Evolutionary conservation across 1,140 invertebrate genomes (phyloP), one percentile per base, ranked within the genome.

Genomic region (Drosophila pseudoananassae): DNA sequence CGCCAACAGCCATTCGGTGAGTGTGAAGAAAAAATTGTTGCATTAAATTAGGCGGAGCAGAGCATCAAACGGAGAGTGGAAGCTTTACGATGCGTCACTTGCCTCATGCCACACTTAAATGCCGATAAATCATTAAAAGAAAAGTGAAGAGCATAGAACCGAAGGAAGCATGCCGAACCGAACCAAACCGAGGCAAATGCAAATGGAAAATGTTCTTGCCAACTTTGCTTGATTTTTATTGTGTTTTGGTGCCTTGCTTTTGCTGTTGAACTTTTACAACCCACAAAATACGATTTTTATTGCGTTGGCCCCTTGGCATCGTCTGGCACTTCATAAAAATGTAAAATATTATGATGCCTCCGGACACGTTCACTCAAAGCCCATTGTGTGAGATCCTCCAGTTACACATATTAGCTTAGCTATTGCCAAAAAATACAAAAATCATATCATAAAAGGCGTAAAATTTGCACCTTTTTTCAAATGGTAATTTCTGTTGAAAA

Each of bases 241-340:
- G 36, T 12, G 10, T n/a, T 27, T 58, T 43, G 17, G 75, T 52
- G 53, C 33, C 33, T 36, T 36, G 15, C 43, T 15, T 29, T 23
- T 46, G 7, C 51, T 47, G 63, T 23, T 69, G 71, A 83, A 73
- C 72, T 88, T 84, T 88, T 88, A 88, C 60, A 88, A 83, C 84
- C 83, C 84, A 79, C 83, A 83, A 79, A 83, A 83, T 83, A 88
- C 75, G 84, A 88, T 88, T 88, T 88, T 88, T 88, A 88, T 83
- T 88, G 83, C 83, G 46, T 31, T 50, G 46, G 74, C 57, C 74
- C 74, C 59, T 66, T 60, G 69, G 79, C 78, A 63, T 38, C 65
- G 65, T 70, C 75, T 88, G 63, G 79, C 78, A 88, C 84, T 88
- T 88, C 83, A 88, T 88, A 88, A 88, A 88, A 88, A 88, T 88